These are phyloP conservation scores for Zosterops hypoxanthus DNA, from an alignment of 2,113 vertebrate genomes.

Conservation along the genomic window DNA sequence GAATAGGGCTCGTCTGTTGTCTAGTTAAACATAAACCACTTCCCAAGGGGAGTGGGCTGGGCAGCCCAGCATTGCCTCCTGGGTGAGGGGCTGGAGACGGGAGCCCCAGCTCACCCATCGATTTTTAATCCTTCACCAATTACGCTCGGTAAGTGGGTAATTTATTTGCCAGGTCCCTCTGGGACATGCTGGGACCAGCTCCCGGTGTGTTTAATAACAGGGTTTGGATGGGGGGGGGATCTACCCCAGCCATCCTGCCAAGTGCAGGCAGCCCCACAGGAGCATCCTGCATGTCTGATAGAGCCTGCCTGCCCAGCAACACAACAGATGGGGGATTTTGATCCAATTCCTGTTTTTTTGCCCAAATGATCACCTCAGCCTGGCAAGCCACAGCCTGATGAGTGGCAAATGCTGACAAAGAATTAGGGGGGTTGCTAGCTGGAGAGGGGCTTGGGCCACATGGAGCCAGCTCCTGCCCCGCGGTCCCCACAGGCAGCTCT, in stretches of 20 bases:
- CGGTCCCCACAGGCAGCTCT: neutral
- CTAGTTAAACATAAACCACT: conserved; percentile 42
- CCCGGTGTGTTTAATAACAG: neutral
- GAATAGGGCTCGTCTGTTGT: neutral
- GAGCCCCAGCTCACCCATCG: neutral
- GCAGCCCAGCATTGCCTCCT: neutral
- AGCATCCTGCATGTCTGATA: rapidly evolving
- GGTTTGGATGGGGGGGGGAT: neutral
- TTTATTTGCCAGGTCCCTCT: conserved; percentile 9
- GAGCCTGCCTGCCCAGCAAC: neutral
- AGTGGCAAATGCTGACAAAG: neutral
- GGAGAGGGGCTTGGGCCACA: neutral
- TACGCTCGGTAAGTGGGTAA: neutral
- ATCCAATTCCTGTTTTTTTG: rapidly evolving
- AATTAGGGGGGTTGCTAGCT: neutral
- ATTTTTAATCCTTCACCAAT: conserved; percentile 59
- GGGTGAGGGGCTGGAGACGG: rapidly evolving
- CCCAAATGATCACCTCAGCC: neutral
- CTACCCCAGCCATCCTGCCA: neutral
- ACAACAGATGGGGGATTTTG: neutral
- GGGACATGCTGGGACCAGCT: neutral
- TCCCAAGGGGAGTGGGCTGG: neutral
- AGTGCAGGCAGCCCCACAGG: rapidly evolving
- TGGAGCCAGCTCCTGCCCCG: rapidly evolving
- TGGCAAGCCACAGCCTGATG: neutral